phyloP scores from a whole-genome alignment of 2,113 vertebrate genomes.

The Proterorhinus semilunaris region DNA sequence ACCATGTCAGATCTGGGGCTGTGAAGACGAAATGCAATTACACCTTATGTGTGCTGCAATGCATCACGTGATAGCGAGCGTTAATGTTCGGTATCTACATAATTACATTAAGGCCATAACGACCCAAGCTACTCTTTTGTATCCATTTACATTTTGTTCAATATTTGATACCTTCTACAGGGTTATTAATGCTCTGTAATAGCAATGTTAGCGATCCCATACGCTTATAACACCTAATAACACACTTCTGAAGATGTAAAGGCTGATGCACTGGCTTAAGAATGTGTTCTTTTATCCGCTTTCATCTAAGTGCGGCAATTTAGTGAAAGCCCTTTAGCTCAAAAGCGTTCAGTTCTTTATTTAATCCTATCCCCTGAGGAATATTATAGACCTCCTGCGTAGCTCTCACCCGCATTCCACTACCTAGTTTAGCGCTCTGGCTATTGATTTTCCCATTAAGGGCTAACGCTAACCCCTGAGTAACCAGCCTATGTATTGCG shows the following conservation, averaged over 20 bases:
- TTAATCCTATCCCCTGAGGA: slow-evolving; percentile 73
- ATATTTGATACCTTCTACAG: slow-evolving; percentile 7
- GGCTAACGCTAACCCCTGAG: slow-evolving; percentile 72
- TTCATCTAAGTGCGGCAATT: slow-evolving; percentile 68
- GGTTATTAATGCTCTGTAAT: slow-evolving; percentile 10
- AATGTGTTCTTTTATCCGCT: slow-evolving; percentile 55
- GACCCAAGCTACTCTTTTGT: slow-evolving; percentile 10
- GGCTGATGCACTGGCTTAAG: slow-evolving; percentile 43
- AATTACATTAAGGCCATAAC: slow-evolving; percentile 4
- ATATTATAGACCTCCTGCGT: slow-evolving; percentile 72
- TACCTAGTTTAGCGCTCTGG: slow-evolving; percentile 71
- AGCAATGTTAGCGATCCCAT: slow-evolving; percentile 25
- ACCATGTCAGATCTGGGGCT: slow-evolving; percentile 11
- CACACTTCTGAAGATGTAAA: slow-evolving; percentile 31
- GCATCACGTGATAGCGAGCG: slow-evolving; percentile 6
- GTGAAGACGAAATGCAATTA: slow-evolving; percentile 18
- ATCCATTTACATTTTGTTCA: slow-evolving; percentile 7
- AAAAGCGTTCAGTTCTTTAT: slow-evolving; percentile 70
- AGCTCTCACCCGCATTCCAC: slow-evolving; percentile 74
- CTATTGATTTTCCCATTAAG: slow-evolving; percentile 79
- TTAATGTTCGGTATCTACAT: not conserved
- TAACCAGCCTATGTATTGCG: slow-evolving; percentile 67
- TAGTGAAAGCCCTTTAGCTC: slow-evolving; percentile 70
- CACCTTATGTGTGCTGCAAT: slow-evolving; percentile 13
- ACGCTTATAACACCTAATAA: slow-evolving; percentile 20